phyloP scores from a whole-genome alignment of 2,888 invertebrate species.

The Parasteatoda lunata region DNA sequence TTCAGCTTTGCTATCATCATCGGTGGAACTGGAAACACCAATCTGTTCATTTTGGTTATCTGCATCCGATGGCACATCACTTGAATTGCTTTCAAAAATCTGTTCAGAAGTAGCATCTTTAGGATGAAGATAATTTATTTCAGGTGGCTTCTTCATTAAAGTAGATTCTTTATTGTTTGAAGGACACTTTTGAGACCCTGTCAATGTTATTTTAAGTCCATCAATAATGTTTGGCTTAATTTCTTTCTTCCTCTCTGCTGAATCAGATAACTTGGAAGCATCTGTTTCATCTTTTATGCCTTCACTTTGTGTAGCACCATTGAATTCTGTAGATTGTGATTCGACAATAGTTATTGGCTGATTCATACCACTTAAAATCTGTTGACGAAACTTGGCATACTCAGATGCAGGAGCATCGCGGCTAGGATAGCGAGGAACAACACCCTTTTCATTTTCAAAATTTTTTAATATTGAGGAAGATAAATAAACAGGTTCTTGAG shows the following conservation, averaged over 20 bases:
- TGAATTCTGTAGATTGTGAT: constrained; percentile 1
- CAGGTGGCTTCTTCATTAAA: neutral
- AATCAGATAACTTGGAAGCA: neutral
- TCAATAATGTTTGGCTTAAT: constrained; percentile 20
- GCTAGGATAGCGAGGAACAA: constrained; percentile 59
- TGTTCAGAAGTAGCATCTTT: constrained; percentile 28
- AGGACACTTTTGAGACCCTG: constrained; percentile 62
- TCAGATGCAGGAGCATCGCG: constrained; percentile 67
- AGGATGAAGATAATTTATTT: constrained; percentile 7
- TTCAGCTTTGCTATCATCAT: constrained; percentile 52
- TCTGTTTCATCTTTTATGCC: neutral
- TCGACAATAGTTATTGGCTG: constrained; percentile 6
- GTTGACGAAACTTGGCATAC: constrained; percentile 64
- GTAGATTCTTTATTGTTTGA: constrained; percentile 17
- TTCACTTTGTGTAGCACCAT: neutral
- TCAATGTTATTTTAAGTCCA: constrained; percentile 63
- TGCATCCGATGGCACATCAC: constrained; percentile 42
- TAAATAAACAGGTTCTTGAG: constrained; percentile 57
- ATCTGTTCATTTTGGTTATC: constrained; percentile 43
- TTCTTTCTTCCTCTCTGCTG: constrained; percentile 12
- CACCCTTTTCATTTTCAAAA: constrained; percentile 55
- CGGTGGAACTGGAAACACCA: constrained; percentile 34
- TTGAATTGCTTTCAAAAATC: constrained; percentile 42
- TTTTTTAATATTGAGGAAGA: constrained; percentile 60
- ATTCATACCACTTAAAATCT: constrained; percentile 63